These are phyloP conservation scores for Drosophila robusta DNA, from an alignment of 2,888 invertebrate species.

Conservation along the genomic window DNA sequence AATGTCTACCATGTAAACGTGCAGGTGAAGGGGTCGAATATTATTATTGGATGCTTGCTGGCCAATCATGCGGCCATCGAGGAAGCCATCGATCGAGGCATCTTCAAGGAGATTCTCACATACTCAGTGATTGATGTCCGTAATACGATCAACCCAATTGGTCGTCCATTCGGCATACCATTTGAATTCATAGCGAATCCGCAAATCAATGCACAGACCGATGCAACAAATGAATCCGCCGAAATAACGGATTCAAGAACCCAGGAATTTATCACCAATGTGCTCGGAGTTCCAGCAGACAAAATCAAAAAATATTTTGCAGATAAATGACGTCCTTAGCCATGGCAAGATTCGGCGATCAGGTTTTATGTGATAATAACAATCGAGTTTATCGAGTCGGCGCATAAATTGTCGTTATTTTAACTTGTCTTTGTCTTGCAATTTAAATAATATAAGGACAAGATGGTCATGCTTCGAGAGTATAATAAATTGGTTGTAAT, in stretches of 20 bases:
- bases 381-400: background rate
- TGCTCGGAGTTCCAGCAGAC: conserved; percentile 30
- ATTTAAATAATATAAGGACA: background rate
- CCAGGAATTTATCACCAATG: conserved; percentile 47
- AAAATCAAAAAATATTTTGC: background rate
- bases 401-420: too few species aligned
- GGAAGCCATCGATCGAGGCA: conserved; percentile 37
- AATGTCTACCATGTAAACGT: conserved; percentile 74
- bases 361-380: background rate
- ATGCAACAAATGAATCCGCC: accelerated
- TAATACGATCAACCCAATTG: conserved; percentile 16
- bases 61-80: conserved; percentile 63
- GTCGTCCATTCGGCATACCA: conserved; percentile 26
- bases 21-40: conserved; percentile 34
- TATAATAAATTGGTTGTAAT: background rate
- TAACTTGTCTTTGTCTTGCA: background rate
- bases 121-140: conserved; percentile 48
- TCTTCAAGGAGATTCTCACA: conserved; percentile 62
- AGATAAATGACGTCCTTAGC: too few species aligned
- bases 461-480: background rate
- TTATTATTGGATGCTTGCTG: conserved; percentile 61
- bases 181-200: conserved; percentile 29
- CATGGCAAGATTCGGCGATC: too few species aligned
- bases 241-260: background rate
- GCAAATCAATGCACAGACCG: background rate